Conservation (phyloP, 2,113 vertebrate genomes). For the Verasper variegatus region DNA sequence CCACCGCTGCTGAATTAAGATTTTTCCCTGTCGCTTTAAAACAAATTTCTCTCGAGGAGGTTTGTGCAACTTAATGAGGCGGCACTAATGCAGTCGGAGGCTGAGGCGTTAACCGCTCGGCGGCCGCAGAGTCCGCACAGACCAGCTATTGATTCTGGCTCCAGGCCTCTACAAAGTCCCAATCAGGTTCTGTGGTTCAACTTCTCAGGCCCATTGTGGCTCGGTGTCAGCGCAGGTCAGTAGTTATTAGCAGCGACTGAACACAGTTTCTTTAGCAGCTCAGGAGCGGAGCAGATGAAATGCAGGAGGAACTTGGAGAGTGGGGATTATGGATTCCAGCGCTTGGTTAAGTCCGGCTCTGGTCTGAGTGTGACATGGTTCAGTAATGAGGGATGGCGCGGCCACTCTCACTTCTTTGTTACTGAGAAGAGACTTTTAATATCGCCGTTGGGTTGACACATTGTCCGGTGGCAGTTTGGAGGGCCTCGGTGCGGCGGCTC, state of each 20-base stretch:
- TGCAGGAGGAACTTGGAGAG: constrained; percentile 88
- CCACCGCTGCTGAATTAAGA: constrained; percentile 27
- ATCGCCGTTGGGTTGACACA: constrained; percentile 13
- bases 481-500: background rate
- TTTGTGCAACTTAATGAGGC: constrained; percentile 96
- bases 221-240: constrained; percentile 93
- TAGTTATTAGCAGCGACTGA: constrained; percentile 95
- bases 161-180: constrained; percentile 92
- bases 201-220: constrained; percentile 93
- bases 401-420: constrained; percentile 24
- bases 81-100: constrained; percentile 90
- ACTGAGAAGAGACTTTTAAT: constrained; percentile 49
- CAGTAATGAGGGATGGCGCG: constrained; percentile 92
- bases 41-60: constrained; percentile 91
- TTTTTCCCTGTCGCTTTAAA: constrained; percentile 83
- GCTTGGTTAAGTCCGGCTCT: constrained; percentile 85
- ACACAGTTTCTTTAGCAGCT: constrained; percentile 97
- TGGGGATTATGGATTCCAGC: constrained; percentile 92
- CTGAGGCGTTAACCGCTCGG: constrained; percentile 81
- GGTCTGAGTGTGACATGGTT: constrained; percentile 95
- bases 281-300: constrained; percentile 90
- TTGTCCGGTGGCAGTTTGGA: constrained; percentile 21
- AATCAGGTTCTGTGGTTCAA: constrained; percentile 92
- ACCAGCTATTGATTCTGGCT: constrained; percentile 92
- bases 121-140: constrained; percentile 78